A percentile compares a stretch with the other conserved stretches of the same genome.
These are phyloP conservation scores for Synergus laeviventris DNA, from an alignment of 2,888 invertebrate genomes.

Conservation along the genomic window DNA sequence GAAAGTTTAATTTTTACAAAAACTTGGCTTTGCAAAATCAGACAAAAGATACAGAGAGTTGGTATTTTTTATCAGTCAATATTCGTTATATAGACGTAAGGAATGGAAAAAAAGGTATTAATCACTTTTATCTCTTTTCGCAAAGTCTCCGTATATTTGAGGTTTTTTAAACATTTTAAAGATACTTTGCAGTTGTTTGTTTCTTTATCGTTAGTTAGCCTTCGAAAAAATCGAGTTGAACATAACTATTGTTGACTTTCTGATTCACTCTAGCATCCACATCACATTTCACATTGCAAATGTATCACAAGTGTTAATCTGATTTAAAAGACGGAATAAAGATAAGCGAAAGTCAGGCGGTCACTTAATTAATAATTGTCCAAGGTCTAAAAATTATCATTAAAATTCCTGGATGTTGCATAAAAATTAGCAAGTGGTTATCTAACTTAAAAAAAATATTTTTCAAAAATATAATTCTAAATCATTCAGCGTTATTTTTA, in stretches of 20 bases:
- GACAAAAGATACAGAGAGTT: too few species aligned
- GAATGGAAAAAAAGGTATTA: not conserved
- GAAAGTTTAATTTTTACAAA: too few species aligned
- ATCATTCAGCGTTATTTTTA: not conserved
- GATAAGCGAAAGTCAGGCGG: not conserved
- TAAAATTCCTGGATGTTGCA: too few species aligned
- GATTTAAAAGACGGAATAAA: not conserved
- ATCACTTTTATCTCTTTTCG: not conserved
- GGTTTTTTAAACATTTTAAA: not conserved
- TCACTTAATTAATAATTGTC: not conserved
- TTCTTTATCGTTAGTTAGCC: slow-evolving; percentile 8
- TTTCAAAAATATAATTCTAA: too few species aligned
- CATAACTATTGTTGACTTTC: slow-evolving; percentile 6
- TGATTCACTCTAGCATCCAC: slow-evolving; percentile 17
- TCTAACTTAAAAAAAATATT: too few species aligned
- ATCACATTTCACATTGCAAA: not conserved
- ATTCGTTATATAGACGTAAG: too few species aligned
- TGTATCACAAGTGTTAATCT: not conserved
- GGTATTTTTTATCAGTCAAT: too few species aligned
- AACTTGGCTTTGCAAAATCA: too few species aligned
- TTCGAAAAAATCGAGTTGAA: not conserved
- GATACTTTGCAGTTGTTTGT: not conserved
- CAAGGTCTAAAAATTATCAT: not conserved
- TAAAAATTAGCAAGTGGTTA: too few species aligned
- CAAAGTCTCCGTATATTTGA: not conserved